phyloP scores from a whole-genome alignment of 2,888 invertebrate genomes.

The Podotricha telesiphe region DNA sequence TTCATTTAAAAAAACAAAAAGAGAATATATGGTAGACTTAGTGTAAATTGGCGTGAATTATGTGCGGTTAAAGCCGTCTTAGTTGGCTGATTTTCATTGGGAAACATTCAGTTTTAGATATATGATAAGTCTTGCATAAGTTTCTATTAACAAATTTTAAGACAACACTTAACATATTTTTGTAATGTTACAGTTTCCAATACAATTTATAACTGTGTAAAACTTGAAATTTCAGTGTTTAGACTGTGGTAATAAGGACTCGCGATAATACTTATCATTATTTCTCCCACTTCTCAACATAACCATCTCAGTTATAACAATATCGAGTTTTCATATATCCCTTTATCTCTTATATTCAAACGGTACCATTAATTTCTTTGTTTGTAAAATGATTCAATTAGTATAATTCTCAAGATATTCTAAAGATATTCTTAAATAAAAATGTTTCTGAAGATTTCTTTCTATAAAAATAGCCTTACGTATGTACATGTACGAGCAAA shows the following conservation, averaged over 20 bases:
- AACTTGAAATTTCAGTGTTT: too few species aligned
- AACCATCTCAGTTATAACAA: constrained; percentile 1
- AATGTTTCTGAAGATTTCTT: neutral
- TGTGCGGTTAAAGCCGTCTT: constrained; percentile 2
- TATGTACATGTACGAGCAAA: neutral
- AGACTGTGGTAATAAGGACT: neutral
- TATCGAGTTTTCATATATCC: neutral
- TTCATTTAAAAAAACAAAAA: neutral
- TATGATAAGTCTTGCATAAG: too few species aligned
- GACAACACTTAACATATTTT: too few species aligned
- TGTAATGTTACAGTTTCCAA: too few species aligned
- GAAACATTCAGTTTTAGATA: too few species aligned
- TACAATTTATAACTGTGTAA: too few species aligned
- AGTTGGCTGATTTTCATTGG: neutral
- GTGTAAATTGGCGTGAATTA: constrained; percentile 12
- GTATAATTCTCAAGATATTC: neutral
- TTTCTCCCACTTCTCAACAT: constrained; percentile 8
- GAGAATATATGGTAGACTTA: constrained; percentile 4
- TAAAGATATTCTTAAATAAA: neutral
- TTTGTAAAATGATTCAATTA: neutral
- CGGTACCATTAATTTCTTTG: neutral
- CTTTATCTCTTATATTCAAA: constrained; percentile 2
- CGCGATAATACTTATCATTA: neutral
- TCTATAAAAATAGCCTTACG: neutral
- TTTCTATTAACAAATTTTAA: too few species aligned